phyloP scores from a whole-genome alignment of 2,888 invertebrate species.

The Acanthosoma haemorrhoidale region DNA sequence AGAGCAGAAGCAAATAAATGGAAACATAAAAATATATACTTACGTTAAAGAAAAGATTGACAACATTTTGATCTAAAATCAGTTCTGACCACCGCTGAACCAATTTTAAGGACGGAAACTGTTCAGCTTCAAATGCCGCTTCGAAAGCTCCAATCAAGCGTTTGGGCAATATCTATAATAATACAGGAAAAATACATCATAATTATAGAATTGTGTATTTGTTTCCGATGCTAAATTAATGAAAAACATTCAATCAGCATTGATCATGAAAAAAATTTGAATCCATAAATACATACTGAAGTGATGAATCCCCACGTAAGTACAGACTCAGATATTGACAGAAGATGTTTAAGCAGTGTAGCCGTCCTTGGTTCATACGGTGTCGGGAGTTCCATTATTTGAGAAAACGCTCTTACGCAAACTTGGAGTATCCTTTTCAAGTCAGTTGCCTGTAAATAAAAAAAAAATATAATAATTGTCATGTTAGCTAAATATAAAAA shows the following conservation, averaged over 20 bases:
- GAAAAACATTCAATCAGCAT: too few relatives aligned
- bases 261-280: too few relatives aligned
- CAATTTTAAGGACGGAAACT: conserved; percentile 53
- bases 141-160: conserved; percentile 66
- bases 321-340: conserved; percentile 73
- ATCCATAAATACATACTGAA: conserved; percentile 52
- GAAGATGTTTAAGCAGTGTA: conserved; percentile 60
- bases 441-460: conserved; percentile 54
- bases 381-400: conserved; percentile 53
- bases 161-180: conserved; percentile 53
- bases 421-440: conserved; percentile 74
- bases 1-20: too few relatives aligned
- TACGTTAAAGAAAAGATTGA: conserved; percentile 72
- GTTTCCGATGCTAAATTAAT: too few relatives aligned
- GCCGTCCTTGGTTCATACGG: conserved; percentile 52
- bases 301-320: conserved; percentile 78
- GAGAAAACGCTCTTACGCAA: conserved; percentile 57
- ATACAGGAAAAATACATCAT: conserved; percentile 42
- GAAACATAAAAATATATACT: too few relatives aligned
- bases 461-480: too few relatives aligned
- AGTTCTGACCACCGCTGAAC: conserved; percentile 68
- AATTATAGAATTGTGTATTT: neutral
- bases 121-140: conserved; percentile 62
- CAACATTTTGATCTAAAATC: conserved; percentile 65
- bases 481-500: too few relatives aligned